phyloP scores from a whole-genome alignment of 2,888 invertebrate genomes.

The Microdon myrmicae region DNA sequence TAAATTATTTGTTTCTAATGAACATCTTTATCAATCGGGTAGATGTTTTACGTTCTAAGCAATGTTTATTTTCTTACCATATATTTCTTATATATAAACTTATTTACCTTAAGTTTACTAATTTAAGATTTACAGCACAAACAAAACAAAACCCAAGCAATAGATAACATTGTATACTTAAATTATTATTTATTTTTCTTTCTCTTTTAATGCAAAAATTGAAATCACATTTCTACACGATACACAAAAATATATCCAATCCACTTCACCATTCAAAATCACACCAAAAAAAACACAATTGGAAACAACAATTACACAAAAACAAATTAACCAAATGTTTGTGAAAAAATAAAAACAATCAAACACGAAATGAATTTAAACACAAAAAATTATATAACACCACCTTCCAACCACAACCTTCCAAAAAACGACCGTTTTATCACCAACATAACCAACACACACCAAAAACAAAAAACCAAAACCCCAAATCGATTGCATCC shows the following conservation, averaged over 20 bases:
- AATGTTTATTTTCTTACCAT: not conserved
- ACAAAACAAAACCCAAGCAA: not conserved
- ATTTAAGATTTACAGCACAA: not conserved
- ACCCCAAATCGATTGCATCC: constrained; percentile 7
- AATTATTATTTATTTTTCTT: constrained; percentile 17
- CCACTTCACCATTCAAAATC: constrained; percentile 46
- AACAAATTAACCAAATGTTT: constrained; percentile 19
- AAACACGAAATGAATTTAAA: constrained; percentile 11
- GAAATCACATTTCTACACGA: constrained; percentile 37
- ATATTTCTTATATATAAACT: not conserved
- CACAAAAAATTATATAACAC: constrained; percentile 10
- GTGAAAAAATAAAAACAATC: no score
- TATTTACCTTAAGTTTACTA: not conserved
- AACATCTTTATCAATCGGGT: not conserved
- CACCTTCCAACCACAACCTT: constrained; percentile 27
- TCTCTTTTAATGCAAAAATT: constrained; percentile 35
- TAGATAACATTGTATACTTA: not conserved
- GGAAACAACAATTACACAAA: constrained; percentile 31
- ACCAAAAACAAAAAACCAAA: constrained; percentile 1
- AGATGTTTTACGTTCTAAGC: not conserved
- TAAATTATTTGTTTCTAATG: not conserved
- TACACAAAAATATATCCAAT: constrained; percentile 47
- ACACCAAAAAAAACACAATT: constrained; percentile 39
- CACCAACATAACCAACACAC: constrained; percentile 25
- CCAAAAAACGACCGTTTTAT: constrained; percentile 40